Evolutionary conservation across 2,113 vertebrate genomes (phyloP).

Genomic region (Ondatra zibethicus): DNA sequence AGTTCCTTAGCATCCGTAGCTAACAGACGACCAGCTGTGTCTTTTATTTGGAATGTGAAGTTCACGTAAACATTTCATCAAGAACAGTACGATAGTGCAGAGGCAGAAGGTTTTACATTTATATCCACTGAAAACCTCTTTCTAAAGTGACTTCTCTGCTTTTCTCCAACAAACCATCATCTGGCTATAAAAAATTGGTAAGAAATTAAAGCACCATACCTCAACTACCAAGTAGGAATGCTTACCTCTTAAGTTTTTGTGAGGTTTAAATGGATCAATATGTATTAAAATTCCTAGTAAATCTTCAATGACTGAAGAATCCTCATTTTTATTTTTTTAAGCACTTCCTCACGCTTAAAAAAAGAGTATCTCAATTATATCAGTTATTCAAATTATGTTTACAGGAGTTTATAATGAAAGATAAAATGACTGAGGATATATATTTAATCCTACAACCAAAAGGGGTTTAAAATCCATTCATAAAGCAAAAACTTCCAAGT

Average conservation of each 20-base stretch:
- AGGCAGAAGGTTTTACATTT: background rate
- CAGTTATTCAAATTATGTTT: background rate
- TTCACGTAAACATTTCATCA: slow-evolving; percentile 18
- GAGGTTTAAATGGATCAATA: background rate
- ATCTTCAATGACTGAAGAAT: background rate
- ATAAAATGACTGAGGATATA: background rate
- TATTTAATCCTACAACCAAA: background rate
- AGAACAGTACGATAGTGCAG: background rate
- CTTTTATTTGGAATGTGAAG: slow-evolving; percentile 26
- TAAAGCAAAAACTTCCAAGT: background rate
- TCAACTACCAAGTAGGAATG: slow-evolving; percentile 28
- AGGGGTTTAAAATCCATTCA: background rate
- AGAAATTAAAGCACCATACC: background rate
- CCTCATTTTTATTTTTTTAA: background rate
- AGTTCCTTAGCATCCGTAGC: background rate
- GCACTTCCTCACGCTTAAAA: background rate
- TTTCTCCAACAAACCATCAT: slow-evolving; percentile 14
- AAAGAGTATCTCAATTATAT: background rate
- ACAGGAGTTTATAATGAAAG: background rate
- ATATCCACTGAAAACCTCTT: slow-evolving; percentile 17
- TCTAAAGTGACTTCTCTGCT: slow-evolving; percentile 6
- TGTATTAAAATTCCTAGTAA: background rate
- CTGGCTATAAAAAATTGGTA: background rate
- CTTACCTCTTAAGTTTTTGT: background rate
- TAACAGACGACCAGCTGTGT: background rate